Base-by-base conservation (phyloP, 2,888 invertebrate species). In the Limenitis camilla region DNA sequence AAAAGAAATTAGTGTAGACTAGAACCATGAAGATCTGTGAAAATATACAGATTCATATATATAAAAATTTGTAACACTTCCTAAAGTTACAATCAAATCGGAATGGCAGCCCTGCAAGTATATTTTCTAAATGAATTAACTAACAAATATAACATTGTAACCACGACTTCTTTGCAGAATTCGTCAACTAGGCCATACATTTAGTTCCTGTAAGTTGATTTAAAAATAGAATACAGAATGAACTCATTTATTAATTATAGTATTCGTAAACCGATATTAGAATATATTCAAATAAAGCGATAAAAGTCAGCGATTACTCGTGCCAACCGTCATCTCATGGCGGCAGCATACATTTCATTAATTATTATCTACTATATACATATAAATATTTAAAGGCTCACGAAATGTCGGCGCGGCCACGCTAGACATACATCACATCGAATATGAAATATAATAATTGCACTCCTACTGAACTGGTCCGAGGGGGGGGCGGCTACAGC, bases 1-100 rank as follows among this genome's bases (percentile, higher is more conserved):
- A 67, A 70, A 69, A 68, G 49, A 62, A 61, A 73, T 46, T 68
- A 74, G 76, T 71, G 69, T 69, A 84, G 84, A 84, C 82, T 84
- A 84, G 83, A 81, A 38, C 29, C 72, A 74, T 66, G 69, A 76
- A 78, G 72, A 70, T 73, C 70, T 70, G 68, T 65, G 72, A 72
- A 75, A 76, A 69, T 68, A 70, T 65, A 70, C 59, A 75, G 73
- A 72, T 67, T 64, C 66, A 68, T 41, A 43, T 43, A 53, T 45
- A 35, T 64, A 61, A 72, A 70, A 55, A 51, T 71, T 61, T 61
- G 59, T 68, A 65, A 66, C 74, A 67, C 68, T 68, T 68, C 65
- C 67, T 66, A 69, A 69, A 72, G 67, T 71, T 56, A 59, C 55
- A 55, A 70, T 76, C 66, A 70, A 67, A 67, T 72, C 69, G 62